Evolutionary conservation across 1,140 invertebrate genomes (phyloP).

Genomic region (Zeugodacus cucurbitae): DNA sequence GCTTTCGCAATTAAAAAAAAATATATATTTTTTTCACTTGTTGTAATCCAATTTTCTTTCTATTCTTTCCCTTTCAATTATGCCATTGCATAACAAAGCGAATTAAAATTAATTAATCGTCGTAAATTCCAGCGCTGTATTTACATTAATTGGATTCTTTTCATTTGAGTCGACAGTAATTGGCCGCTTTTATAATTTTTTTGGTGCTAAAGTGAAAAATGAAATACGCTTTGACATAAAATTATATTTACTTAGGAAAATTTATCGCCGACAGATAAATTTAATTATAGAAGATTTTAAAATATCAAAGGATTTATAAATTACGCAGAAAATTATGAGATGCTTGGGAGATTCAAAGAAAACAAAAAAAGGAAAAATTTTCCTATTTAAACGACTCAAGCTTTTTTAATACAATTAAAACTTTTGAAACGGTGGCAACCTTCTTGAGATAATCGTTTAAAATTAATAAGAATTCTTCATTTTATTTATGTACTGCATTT

Average conservation of each 20-base stretch:
- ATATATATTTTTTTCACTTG: not conserved
- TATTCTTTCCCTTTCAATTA: not conserved
- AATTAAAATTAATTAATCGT: conserved; percentile 24
- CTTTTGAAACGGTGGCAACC: no score
- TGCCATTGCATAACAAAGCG: not conserved
- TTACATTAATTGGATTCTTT: conserved; percentile 5
- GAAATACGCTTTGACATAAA: not conserved
- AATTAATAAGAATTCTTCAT: no score
- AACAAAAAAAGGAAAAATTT: no score
- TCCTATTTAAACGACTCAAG: no score
- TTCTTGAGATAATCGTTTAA: no score
- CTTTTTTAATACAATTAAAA: no score
- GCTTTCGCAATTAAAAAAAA: not conserved
- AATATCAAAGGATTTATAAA: no score
- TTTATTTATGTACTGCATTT: no score
- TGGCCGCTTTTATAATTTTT: not conserved
- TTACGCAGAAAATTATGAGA: no score
- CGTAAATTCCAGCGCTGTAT: not conserved
- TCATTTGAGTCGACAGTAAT: not conserved
- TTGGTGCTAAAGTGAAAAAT: not conserved
- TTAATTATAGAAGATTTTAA: not conserved
- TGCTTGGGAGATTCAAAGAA: no score
- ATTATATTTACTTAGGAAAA: not conserved
- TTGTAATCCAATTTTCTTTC: not conserved
- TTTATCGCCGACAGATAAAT: not conserved